Percentiles rank a stretch among this genome's conserved stretches.
phyloP scores from a whole-genome alignment of 2,797 vertebrate genomes.

The Syngnathus acus region DNA sequence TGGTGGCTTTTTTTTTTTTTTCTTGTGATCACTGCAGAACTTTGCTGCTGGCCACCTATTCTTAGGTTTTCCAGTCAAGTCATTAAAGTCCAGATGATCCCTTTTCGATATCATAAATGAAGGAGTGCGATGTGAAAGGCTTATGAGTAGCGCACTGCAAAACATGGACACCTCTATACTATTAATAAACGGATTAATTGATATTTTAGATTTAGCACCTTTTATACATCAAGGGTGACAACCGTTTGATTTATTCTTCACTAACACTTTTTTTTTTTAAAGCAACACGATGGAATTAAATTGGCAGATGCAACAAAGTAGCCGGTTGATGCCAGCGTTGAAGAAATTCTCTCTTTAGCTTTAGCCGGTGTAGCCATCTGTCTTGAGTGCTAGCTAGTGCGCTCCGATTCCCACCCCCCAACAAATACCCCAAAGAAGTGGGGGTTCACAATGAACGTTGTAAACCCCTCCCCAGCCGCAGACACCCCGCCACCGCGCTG shows the following conservation, averaged over 20 bases:
- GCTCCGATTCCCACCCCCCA: conserved; percentile 16
- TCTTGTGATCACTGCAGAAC: conserved; percentile 11
- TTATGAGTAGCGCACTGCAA: neutral
- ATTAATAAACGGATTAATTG: neutral
- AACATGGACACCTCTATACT: neutral
- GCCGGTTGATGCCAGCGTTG: conserved; percentile 27
- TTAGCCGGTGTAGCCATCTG: conserved; percentile 51
- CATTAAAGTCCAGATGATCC: conserved; percentile 29
- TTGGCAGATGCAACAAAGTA: neutral
- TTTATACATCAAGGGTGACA: too few species aligned
- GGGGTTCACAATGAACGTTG: conserved; percentile 31
- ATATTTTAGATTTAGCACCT: too few species aligned
- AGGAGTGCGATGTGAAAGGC: neutral
- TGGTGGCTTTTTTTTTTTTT: conserved; percentile 12
- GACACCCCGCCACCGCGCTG: conserved; percentile 65
- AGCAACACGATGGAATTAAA: too few species aligned
- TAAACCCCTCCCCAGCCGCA: conserved; percentile 56
- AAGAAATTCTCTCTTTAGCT: conserved; percentile 32
- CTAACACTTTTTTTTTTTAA: too few species aligned
- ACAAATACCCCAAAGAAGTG: conserved; percentile 47
- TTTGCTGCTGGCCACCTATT: conserved; percentile 61
- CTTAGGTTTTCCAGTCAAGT: conserved; percentile 31
- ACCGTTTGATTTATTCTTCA: too few species aligned
- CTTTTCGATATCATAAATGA: conserved; percentile 2
- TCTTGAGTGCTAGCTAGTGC: conserved; percentile 25